phyloP scores from a whole-genome alignment of 2,888 invertebrate genomes.

The Chironomus riparius region DNA sequence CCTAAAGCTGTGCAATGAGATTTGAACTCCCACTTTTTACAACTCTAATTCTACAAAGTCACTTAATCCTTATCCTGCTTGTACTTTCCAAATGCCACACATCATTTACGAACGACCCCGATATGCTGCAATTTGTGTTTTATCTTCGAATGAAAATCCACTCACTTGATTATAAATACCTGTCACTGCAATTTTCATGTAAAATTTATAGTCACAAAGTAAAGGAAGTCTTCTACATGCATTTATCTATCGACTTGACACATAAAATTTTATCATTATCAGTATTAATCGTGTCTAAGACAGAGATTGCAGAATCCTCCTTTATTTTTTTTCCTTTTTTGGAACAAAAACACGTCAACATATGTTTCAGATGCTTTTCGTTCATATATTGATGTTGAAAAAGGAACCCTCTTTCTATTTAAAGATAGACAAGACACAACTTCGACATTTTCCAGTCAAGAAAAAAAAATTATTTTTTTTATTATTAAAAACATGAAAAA shows the following conservation, averaged over 20 bases:
- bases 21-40: no score
- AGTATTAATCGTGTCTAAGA: slow-evolving; percentile 10
- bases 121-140: slow-evolving; percentile 14
- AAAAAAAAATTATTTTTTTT: background rate
- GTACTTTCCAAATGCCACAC: no score
- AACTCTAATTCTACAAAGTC: no score
- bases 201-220: slow-evolving; percentile 14
- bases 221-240: background rate
- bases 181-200: slow-evolving; percentile 19
- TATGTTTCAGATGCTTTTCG: background rate
- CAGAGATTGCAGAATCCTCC: background rate
- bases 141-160: slow-evolving; percentile 4
- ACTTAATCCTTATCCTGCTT: no score
- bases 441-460: slow-evolving; percentile 3
- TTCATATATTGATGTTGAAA: background rate
- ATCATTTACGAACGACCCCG: no score
- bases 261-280: background rate
- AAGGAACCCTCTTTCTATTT: background rate
- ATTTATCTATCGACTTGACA: slow-evolving; percentile 1
- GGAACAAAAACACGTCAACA: background rate
- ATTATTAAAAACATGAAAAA: slow-evolving; percentile 21
- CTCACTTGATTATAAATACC: slow-evolving; percentile 25
- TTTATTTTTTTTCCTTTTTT: background rate
- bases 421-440: background rate
- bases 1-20: no score